Conservation (phyloP, 2,113 vertebrate genomes). For the Oreotrochilus melanogaster region DNA sequence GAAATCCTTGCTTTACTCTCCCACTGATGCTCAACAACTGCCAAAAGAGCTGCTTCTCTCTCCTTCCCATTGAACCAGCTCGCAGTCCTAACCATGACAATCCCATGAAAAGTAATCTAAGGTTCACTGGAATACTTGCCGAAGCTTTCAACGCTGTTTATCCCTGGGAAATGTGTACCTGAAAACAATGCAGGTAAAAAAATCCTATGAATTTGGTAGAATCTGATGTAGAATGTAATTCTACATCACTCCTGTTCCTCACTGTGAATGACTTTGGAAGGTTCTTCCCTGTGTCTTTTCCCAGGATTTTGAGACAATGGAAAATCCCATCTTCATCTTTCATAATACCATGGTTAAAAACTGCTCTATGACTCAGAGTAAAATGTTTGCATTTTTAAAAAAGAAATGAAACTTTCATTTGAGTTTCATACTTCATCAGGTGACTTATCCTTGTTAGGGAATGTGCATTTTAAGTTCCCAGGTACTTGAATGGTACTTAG, state of each 20-base stretch:
- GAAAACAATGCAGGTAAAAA: not conserved
- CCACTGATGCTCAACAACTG: not conserved
- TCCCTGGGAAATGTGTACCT: not conserved
- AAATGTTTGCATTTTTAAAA: not conserved
- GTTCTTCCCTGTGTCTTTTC: not conserved
- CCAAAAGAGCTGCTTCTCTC: not conserved
- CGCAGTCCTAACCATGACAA: not conserved
- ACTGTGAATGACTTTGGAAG: not conserved
- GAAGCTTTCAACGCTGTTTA: not conserved
- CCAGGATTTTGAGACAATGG: not conserved
- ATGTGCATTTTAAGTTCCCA: not conserved
- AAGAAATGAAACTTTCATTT: not conserved
- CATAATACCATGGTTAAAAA: not conserved
- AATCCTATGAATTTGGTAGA: not conserved
- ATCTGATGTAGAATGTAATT: too few relatives aligned
- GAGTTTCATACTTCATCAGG: not conserved
- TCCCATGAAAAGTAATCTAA: not conserved
- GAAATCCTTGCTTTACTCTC: not conserved
- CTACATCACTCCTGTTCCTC: not conserved
- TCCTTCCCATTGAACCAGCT: not conserved
- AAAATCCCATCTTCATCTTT: accelerated
- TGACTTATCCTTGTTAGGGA: not conserved
- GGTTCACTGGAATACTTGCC: not conserved
- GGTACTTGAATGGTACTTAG: not conserved
- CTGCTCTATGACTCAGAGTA: not conserved